phyloP scores from a whole-genome alignment of 2,888 invertebrate species.

The Scrobipalpa atriplicella region DNA sequence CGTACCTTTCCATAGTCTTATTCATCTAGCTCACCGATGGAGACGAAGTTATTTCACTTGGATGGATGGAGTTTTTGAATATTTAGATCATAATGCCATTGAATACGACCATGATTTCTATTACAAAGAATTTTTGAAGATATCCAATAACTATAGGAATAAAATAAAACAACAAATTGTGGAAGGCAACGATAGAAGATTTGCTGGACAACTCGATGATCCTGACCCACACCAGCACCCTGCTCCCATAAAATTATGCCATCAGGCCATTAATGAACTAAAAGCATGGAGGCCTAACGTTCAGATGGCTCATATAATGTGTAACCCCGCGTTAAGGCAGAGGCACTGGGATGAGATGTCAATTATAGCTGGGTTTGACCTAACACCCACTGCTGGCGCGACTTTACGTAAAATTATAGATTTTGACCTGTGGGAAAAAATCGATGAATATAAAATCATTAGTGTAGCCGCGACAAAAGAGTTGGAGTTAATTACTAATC shows the following conservation, averaged over 20 bases:
- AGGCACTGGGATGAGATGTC: conserved; percentile 96
- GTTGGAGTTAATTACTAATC: conserved; percentile 86
- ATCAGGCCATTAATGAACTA: conserved; percentile 83
- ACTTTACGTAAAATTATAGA: conserved; percentile 90
- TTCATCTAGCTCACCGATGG: conserved; percentile 88
- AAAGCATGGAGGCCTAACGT: conserved; percentile 90
- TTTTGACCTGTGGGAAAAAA: conserved; percentile 86
- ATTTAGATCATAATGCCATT: conserved; percentile 89
- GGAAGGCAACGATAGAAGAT: conserved; percentile 84
- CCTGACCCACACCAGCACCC: conserved; percentile 90
- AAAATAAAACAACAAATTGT: conserved; percentile 90
- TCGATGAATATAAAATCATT: conserved; percentile 92
- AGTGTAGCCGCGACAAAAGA: conserved; percentile 93
- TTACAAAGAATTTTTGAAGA: conserved; percentile 89
- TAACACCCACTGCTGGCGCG: conserved; percentile 93
- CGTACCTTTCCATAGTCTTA: conserved; percentile 86
- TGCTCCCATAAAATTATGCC: conserved; percentile 90
- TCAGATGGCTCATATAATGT: conserved; percentile 93
- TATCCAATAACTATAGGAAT: conserved; percentile 89
- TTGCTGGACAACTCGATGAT: conserved; percentile 88
- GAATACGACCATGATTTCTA: conserved; percentile 92
- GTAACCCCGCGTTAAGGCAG: conserved; percentile 91
- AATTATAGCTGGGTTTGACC: conserved; percentile 89
- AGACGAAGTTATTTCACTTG: conserved; percentile 92
- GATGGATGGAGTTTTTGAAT: conserved; percentile 96